A percentile compares a stretch with the other conserved stretches of the same genome.
phyloP scores from a whole-genome alignment of 2,113 vertebrate genomes.

The Grus americana region DNA sequence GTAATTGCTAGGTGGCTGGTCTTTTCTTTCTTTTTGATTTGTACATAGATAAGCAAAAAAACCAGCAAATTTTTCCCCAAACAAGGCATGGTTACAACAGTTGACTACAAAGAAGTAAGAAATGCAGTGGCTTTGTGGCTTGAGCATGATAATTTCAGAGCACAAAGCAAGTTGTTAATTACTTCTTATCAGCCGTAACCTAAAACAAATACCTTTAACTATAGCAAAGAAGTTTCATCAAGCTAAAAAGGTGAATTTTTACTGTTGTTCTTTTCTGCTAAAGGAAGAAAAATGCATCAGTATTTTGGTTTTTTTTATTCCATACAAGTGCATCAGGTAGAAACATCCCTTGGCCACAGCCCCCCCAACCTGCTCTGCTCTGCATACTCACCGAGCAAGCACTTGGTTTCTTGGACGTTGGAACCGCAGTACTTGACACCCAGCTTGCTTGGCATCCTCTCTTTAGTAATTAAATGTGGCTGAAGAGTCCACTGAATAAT shows the following conservation, averaged over 20 bases:
- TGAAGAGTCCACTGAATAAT: not conserved
- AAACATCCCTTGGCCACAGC: not conserved
- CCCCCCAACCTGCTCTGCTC: not conserved
- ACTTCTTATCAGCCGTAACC: not conserved
- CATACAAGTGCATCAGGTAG: not conserved
- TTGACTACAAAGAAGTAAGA: not conserved
- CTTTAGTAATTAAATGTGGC: not conserved
- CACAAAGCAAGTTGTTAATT: not conserved
- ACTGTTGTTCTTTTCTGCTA: not conserved
- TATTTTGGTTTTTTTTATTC: not conserved
- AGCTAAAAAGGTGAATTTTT: not conserved
- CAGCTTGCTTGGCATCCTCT: not conserved
- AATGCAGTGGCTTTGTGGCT: not conserved
- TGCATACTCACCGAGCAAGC: not conserved
- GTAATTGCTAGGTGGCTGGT: not conserved
- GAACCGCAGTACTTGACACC: not conserved
- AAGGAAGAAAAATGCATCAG: not conserved
- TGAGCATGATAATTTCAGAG: not conserved
- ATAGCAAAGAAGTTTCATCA: not conserved
- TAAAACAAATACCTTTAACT: not conserved
- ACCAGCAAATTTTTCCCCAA: not conserved
- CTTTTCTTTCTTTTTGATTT: not conserved
- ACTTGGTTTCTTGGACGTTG: not conserved
- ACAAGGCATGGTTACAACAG: not conserved
- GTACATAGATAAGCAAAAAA: not conserved